phyloP scores from a whole-genome alignment of 2,888 invertebrate species.

The Mythimna loreyi region DNA sequence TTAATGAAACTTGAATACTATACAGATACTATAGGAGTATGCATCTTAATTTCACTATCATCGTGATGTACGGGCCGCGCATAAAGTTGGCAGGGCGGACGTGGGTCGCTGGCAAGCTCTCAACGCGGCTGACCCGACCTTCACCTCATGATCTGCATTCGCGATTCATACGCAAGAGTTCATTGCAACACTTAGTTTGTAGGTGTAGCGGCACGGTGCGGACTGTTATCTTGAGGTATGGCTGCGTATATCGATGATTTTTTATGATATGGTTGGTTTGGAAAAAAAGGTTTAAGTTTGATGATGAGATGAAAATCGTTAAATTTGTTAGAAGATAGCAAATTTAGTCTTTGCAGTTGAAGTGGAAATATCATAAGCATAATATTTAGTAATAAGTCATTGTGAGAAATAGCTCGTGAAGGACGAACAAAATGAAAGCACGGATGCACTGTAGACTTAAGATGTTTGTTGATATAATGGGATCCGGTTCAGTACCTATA shows the following conservation, averaged over 20 bases:
- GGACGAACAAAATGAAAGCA: too few species aligned
- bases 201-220: neutral
- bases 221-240: neutral
- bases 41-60: slow-evolving; percentile 44
- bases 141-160: slow-evolving; percentile 59
- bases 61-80: slow-evolving; percentile 8
- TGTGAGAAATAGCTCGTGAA: too few species aligned
- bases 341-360: too few species aligned
- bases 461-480: neutral
- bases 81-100: slow-evolving; percentile 51
- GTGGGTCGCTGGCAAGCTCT: slow-evolving; percentile 48
- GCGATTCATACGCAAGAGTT: slow-evolving; percentile 40
- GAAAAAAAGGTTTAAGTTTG: neutral
- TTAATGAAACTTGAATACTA: neutral
- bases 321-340: too few species aligned
- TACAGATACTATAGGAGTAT: too few species aligned
- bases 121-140: slow-evolving; percentile 60
- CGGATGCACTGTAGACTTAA: neutral
- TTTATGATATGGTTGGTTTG: neutral
- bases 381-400: too few species aligned
- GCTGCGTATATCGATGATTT: neutral
- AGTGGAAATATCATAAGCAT: too few species aligned
- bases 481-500: neutral
- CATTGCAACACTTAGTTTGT: slow-evolving; percentile 45
- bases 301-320: too few species aligned